Conservation (phyloP, 2,888 invertebrate species). For the Pimpla rufipes region DNA sequence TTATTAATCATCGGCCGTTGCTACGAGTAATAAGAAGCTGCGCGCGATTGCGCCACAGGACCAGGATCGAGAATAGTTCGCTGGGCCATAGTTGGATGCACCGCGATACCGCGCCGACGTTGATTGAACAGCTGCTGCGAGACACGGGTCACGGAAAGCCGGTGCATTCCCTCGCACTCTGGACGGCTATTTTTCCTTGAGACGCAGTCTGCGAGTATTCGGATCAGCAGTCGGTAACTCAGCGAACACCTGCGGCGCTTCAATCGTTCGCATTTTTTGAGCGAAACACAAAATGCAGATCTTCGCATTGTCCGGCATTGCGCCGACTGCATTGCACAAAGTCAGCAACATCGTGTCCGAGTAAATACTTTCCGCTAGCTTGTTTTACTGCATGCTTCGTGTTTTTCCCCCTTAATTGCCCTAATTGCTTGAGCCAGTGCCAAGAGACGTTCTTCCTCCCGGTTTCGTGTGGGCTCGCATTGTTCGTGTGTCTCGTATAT, state of each 20-base stretch:
- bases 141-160: too few species aligned
- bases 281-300: not conserved
- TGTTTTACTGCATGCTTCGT: not conserved
- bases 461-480: slow-evolving; percentile 25
- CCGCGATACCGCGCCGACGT: too few species aligned
- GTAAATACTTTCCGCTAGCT: not conserved
- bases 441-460: slow-evolving; percentile 43
- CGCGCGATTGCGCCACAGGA: too few species aligned
- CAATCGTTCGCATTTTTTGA: not conserved
- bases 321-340: too few species aligned
- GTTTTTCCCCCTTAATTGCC: slow-evolving; percentile 48
- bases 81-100: too few species aligned
- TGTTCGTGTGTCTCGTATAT: slow-evolving; percentile 23
- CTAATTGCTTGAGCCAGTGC: slow-evolving; percentile 63
- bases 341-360: not conserved
- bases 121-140: too few species aligned
- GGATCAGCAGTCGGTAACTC: not conserved
- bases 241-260: not conserved
- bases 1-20: too few species aligned
- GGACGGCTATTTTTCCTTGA: too few species aligned
- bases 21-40: too few species aligned
- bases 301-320: not conserved
- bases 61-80: too few species aligned
- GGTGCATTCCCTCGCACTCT: too few species aligned
- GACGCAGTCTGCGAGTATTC: not conserved